Evolutionary conservation across 2,888 invertebrate genomes (phyloP).

Genomic region (Morpho achilles): DNA sequence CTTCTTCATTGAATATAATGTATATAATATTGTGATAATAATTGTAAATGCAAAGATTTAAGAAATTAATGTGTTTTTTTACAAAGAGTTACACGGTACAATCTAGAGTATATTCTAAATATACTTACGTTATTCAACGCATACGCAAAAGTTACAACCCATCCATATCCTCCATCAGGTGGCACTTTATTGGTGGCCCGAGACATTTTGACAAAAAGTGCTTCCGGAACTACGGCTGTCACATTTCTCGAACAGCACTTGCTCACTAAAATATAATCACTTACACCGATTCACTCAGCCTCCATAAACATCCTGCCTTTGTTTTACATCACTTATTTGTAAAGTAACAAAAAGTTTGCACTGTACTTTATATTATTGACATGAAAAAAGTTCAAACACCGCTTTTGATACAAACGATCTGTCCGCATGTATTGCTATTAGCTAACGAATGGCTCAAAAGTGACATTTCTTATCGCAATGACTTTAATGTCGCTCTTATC

Average conservation of each 20-base stretch:
- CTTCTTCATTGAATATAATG: too few relatives aligned
- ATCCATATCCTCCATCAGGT: constrained; percentile 83
- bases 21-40: too few relatives aligned
- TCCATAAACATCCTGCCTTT: constrained; percentile 4
- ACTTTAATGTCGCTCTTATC: constrained; percentile 58
- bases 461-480: constrained; percentile 51
- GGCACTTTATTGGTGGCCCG: constrained; percentile 62
- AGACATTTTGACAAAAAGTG: constrained; percentile 41
- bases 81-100: too few relatives aligned
- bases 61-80: too few relatives aligned
- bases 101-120: constrained; percentile 9
- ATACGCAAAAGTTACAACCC: constrained; percentile 80
- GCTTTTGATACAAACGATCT: constrained; percentile 10
- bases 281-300: constrained; percentile 17
- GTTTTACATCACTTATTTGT: neutral
- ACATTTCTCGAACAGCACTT: constrained; percentile 34
- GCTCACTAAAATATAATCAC: constrained; percentile 5
- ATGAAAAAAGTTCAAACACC: constrained; percentile 1
- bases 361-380: constrained; percentile 14
- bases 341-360: neutral
- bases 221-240: constrained; percentile 20
- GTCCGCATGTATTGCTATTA: constrained; percentile 28
- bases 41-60: too few relatives aligned
- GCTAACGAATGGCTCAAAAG: constrained; percentile 31
- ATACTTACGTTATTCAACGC: constrained; percentile 81